Base-by-base conservation (phyloP, 2,113 vertebrate genomes). In the Nettapus auritus region DNA sequence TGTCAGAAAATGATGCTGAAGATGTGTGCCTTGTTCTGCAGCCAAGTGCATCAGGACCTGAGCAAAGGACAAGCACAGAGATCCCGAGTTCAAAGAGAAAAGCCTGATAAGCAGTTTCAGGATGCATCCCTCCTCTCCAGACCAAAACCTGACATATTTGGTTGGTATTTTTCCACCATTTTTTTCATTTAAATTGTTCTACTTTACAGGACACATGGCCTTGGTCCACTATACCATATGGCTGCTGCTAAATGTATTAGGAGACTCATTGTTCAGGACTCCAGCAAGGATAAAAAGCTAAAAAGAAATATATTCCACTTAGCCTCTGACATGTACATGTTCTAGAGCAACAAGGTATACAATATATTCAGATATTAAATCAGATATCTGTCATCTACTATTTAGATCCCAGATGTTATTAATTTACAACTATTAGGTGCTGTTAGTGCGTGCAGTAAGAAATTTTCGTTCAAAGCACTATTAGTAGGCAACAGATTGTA, bases 231-330 rank as follows among this genome's bases (percentile, higher is more conserved):
- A 40, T 16, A 55, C 42, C 62, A 76, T 57, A 14, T 29, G 40
- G 86, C 62, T 57, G 6, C 28, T 89, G 62, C 70, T 92, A 76
- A 92, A 90, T n/a, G 26, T 75, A 53, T 92, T 89, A 89, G 74
- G 62, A 95, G 12, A 28, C 34, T 82, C 40, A 4, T 9, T 86
- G 57, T 8, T 84, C 31, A 42, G 50, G 62, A 82, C 87, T 95
- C 84, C 86, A 90, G 86, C 74, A 82, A 90, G 76, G 62, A 87
- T 87, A 75, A 88, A 85, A 22, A 82, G 66, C 66, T 89, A 75
- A 85, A 88, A 64, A 79, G 40, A 77, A 40, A 73, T 40, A 14
- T 62, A 76, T 82, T 78, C 48, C 29, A 5, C 36, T 68, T 63
- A 75, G 42, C 5, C 20, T 91, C 29, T 68, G 60, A 46, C 63